A percentile compares a stretch with the other conserved stretches of the same genome.
Evolutionary conservation across 2,888 invertebrate species (phyloP).

Genomic region (Monoplex corrugatus): DNA sequence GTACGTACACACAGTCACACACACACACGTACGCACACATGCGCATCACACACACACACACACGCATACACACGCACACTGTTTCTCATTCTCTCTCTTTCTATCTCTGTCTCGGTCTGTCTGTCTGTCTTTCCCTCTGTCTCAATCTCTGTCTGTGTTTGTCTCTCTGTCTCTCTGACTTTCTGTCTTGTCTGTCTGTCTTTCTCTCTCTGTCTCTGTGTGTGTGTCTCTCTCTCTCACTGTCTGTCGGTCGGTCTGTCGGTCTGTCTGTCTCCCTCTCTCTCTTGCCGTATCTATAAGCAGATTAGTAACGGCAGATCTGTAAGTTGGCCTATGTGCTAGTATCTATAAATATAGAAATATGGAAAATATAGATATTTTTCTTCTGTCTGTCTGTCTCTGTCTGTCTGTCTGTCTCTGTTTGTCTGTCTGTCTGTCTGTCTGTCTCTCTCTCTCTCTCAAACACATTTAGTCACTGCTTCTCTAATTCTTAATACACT

Average conservation of each 20-base stretch:
- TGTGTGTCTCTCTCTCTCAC: background rate
- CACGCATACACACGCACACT: no score
- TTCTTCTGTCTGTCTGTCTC: background rate
- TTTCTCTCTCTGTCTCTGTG: background rate
- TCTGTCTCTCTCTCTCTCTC: background rate
- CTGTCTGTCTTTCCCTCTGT: background rate
- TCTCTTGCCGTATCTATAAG: no score
- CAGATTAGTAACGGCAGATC: no score
- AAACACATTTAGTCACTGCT: no score
- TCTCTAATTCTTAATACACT: no score
- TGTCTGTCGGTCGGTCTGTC: background rate
- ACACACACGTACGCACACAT: no score
- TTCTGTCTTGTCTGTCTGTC: background rate
- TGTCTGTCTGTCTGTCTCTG: background rate
- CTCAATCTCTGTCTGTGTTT: no score
- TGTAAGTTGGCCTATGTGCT: no score
- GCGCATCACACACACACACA: no score
- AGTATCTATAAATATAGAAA: no score
- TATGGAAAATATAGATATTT: no score
- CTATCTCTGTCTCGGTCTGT: background rate
- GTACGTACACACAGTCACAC: no score
- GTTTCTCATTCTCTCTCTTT: background rate
- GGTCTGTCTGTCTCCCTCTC: background rate
- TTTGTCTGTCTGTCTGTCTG: background rate
- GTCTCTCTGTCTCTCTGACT: background rate